A percentile compares a stretch with the other conserved stretches of the same genome.
Conservation (phyloP, 2,113 vertebrate genomes). For the Siniperca knerii region DNA sequence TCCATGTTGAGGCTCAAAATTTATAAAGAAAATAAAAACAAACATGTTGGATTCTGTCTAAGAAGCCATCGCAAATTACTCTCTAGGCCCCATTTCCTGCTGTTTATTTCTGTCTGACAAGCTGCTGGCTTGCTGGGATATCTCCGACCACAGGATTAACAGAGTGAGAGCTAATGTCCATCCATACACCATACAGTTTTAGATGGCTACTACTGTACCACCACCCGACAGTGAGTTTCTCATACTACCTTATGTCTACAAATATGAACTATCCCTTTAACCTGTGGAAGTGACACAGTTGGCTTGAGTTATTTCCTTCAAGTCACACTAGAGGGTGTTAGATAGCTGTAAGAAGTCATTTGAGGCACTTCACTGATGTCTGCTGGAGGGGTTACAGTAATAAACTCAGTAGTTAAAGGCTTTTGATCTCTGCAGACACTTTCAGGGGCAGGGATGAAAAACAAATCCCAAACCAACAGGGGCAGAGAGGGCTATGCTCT, state of each 20-base stretch:
- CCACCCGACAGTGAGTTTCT: not conserved
- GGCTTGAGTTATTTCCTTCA: conserved; percentile 6
- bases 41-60: not conserved
- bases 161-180: not conserved
- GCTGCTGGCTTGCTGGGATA: not conserved
- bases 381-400: conserved; percentile 12
- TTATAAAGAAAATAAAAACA: not conserved
- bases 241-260: no score
- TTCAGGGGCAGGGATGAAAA: conserved; percentile 6
- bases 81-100: not conserved
- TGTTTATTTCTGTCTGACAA: not conserved
- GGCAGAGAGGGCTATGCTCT: not conserved
- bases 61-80: no score
- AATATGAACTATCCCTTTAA: not conserved
- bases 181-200: not conserved
- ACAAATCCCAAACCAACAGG: conserved; percentile 2
- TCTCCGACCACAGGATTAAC: not conserved
- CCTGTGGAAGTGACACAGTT: no score
- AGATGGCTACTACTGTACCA: no score
- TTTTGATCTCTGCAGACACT: conserved; percentile 28
- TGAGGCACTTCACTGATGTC: not conserved
- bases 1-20: not conserved
- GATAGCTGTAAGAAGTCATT: conserved; percentile 34
- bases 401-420: conserved; percentile 21
- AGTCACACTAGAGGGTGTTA: conserved; percentile 60